These are phyloP conservation scores for Saccostrea echinata DNA, from an alignment of 1,140 invertebrate species.

Conservation along the genomic window DNA sequence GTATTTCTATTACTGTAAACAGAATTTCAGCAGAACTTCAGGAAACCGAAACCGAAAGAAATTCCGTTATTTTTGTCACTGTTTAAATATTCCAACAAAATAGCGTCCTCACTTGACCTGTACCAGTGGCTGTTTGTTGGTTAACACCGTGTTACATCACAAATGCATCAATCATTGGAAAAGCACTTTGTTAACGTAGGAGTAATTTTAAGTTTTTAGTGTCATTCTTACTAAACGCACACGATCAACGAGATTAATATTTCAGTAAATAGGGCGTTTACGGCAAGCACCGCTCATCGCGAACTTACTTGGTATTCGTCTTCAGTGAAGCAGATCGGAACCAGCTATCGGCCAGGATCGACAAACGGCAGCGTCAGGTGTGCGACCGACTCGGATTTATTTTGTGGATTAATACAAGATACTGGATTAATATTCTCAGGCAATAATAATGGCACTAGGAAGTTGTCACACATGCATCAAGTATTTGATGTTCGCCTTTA, in stretches of 20 bases:
- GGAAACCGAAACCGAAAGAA: too few species aligned
- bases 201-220: too few species aligned
- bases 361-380: neutral
- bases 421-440: neutral
- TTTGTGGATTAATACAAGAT: neutral
- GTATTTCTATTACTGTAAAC: too few species aligned
- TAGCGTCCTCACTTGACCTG: too few species aligned
- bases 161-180: too few species aligned
- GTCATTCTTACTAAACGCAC: neutral
- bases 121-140: too few species aligned
- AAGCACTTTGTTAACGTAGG: too few species aligned
- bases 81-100: too few species aligned
- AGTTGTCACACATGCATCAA: slow-evolving; percentile 79
- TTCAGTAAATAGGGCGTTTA: slow-evolving; percentile 4
- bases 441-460: slow-evolving; percentile 71
- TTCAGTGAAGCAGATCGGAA: slow-evolving; percentile 5
- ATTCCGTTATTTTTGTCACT: too few species aligned
- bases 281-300: neutral
- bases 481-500: slow-evolving; percentile 81
- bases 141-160: too few species aligned
- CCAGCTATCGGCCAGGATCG: slow-evolving; percentile 27
- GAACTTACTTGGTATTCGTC: neutral
- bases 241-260: neutral
- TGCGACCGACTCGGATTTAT: neutral
- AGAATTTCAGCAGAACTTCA: too few species aligned